A percentile compares a stretch with the other conserved stretches of the same genome.
Evolutionary conservation across 2,113 vertebrate species (phyloP).

Genomic region (Rhabdornis inornatus): DNA sequence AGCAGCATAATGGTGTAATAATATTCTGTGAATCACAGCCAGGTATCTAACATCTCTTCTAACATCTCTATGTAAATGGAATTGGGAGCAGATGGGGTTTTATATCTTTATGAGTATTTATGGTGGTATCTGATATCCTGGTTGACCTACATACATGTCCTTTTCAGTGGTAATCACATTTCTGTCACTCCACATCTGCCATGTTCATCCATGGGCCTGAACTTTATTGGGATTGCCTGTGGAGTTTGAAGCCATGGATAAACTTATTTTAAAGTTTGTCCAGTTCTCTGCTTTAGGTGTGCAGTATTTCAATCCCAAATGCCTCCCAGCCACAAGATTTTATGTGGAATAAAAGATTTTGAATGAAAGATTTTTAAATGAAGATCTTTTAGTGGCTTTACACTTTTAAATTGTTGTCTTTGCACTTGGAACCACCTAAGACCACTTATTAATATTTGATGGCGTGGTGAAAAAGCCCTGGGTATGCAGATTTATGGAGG

Average conservation of each 20-base stretch:
- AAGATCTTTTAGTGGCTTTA: conserved; percentile 14
- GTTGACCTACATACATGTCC: neutral
- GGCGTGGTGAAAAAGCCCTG: neutral
- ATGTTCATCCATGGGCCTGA: neutral
- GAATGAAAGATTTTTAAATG: neutral
- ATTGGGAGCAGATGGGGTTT: neutral
- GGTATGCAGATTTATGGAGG: neutral
- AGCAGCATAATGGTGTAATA: neutral
- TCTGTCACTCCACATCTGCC: neutral
- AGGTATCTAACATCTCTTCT: neutral
- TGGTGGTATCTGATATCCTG: neutral
- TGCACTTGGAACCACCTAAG: conserved; percentile 67
- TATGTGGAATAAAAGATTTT: neutral
- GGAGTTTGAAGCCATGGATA: neutral
- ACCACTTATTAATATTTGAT: conserved; percentile 75
- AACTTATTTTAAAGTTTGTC: neutral
- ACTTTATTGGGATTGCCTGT: neutral
- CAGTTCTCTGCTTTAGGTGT: neutral
- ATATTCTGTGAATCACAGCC: neutral
- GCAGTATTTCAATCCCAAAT: neutral
- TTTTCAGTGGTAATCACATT: neutral
- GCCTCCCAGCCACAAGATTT: neutral
- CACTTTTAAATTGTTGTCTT: conserved; percentile 51
- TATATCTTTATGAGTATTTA: neutral
- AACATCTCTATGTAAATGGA: neutral